These are phyloP conservation scores for Pangasius krempfi DNA, from an alignment of 2,797 vertebrate genomes.

Conservation along the genomic window DNA sequence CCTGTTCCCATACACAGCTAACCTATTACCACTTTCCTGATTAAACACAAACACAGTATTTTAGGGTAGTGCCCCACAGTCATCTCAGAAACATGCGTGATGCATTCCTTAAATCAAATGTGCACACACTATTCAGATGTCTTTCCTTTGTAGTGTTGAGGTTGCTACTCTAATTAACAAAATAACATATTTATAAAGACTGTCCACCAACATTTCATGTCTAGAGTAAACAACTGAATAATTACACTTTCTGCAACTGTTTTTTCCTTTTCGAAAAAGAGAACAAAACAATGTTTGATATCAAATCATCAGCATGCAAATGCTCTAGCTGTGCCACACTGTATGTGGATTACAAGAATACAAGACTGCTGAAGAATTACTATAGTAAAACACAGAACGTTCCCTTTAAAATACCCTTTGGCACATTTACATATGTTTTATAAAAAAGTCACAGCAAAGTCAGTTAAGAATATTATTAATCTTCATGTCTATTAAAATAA, in stretches of 20 bases:
- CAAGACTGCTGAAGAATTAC: constrained; percentile 64
- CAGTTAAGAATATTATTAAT: constrained; percentile 22
- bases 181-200: constrained; percentile 69
- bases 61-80: constrained; percentile 7
- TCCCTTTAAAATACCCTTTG: constrained; percentile 67
- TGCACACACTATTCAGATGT: constrained; percentile 35
- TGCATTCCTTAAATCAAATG: constrained; percentile 49
- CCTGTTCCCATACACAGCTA: constrained; percentile 30
- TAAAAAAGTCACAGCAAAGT: constrained; percentile 52
- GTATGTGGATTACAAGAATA: constrained; percentile 63
- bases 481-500: constrained; percentile 45
- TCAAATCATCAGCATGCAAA: constrained; percentile 91
- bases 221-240: constrained; percentile 71
- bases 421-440: constrained; percentile 59
- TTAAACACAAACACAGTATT: constrained; percentile 38
- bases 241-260: constrained; percentile 49
- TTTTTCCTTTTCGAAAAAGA: constrained; percentile 79
- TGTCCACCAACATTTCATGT: constrained; percentile 69
- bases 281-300: constrained; percentile 69
- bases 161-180: constrained; percentile 35
- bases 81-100: constrained; percentile 47
- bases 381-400: constrained; percentile 55
- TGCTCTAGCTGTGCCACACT: constrained; percentile 68
- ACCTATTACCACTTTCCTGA: constrained; percentile 37
- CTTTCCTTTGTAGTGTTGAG: constrained; percentile 19